Percentiles rank a stretch among this genome's conserved stretches.
Conservation (phyloP, 2,113 vertebrate genomes). For the Catagonus wagneri region DNA sequence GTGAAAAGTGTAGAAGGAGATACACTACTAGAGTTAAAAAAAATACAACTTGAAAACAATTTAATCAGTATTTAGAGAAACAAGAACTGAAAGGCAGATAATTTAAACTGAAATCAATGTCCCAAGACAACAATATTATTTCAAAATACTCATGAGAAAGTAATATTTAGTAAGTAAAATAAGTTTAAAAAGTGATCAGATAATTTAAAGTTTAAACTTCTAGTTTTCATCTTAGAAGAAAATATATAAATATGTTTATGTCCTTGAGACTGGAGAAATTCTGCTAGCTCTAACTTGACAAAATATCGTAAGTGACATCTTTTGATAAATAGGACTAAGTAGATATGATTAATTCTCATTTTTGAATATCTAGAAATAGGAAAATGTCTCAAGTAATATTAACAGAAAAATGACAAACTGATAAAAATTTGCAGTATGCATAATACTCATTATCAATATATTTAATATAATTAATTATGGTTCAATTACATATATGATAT, state of each 20-base stretch:
- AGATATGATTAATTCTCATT: neutral
- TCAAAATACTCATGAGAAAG: neutral
- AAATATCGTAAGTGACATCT: neutral
- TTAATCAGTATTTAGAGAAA: neutral
- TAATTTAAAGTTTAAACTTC: neutral
- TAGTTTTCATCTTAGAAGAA: neutral
- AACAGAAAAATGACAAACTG: neutral
- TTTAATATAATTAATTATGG: neutral
- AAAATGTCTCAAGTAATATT: neutral
- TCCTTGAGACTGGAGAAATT: neutral
- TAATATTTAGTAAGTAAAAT: neutral
- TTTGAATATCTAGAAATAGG: neutral
- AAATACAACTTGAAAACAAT: neutral
- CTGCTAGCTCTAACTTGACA: neutral
- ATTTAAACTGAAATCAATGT: neutral
- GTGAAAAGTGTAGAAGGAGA: neutral
- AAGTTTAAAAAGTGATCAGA: neutral
- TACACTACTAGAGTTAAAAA: no score
- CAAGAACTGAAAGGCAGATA: neutral
- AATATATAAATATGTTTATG: neutral
- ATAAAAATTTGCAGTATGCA: neutral
- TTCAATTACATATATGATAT: neutral
- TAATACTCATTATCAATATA: neutral
- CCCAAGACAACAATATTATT: neutral
- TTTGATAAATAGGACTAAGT: neutral